Evolutionary conservation across 2,113 vertebrate species (phyloP), one percentile per base, ranked within the genome.

Genomic region (Clarias magur): DNA sequence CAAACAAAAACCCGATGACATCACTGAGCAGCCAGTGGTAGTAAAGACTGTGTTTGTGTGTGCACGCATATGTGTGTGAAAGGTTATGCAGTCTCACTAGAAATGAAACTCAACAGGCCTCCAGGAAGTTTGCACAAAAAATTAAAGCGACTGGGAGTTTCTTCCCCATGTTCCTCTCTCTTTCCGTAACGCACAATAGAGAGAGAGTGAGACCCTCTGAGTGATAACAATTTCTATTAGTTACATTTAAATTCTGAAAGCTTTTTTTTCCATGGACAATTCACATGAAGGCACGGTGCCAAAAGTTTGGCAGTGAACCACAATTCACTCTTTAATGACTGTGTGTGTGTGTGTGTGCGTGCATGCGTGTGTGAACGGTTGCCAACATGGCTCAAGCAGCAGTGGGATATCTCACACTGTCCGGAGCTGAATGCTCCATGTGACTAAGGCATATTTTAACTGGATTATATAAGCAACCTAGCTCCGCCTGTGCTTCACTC

Each of bases 381-480:
- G 93, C 93, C 94, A 94, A 90, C 91, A 91, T 91, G 91, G 92
- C 93, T 93, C 91, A 88, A 91, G 92, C 90, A 90, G 92, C 93
- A 91, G 93, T 92, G 89, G 92, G 93, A 92, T 93, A 93, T 94
- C 94, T 93, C 92, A 93, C 93, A 90, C 86, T 78, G 81, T 87
- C 91, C 93, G 86, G 93, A 93, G 92, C 93, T 93, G 94, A 94
- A 91, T 85, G 91, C 87, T 93, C 93, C 95, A 95, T 95, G 95
- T 96, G 95, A 96, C 94, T 91, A 88, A 92, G 92, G 93, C 95
- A 92, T 93, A 94, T 95, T 95, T 95, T 94, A 95, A 94, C 92
- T 91, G 91, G 91, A 93, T 96, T 96, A 96, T 94, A 94, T 95
- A 96, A 96, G 94, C 80, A 90, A 92, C 94, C 91, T 91, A 93